Evolutionary conservation across 1,140 invertebrate genomes (phyloP).

Genomic region (Brachionus manjavacas): DNA sequence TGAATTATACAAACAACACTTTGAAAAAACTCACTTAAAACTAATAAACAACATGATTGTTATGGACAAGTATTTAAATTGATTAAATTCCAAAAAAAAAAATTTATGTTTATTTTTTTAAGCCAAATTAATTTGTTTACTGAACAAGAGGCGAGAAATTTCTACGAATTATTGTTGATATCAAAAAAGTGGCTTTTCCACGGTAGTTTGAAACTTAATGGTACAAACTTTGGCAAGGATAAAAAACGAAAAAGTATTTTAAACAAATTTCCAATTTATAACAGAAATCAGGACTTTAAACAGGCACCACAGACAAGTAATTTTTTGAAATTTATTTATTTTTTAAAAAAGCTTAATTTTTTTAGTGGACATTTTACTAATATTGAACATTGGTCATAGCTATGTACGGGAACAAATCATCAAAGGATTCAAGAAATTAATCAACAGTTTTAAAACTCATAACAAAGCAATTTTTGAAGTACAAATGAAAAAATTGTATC

Average conservation of each 20-base stretch:
- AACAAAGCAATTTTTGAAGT: constrained; percentile 5
- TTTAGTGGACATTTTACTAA: constrained; percentile 10
- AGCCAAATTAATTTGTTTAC: constrained; percentile 7
- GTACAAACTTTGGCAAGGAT: neutral
- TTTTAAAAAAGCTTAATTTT: neutral
- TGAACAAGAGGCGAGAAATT: neutral
- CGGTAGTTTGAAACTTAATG: neutral
- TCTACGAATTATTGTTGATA: neutral
- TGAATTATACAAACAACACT: neutral
- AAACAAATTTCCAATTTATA: neutral
- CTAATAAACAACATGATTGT: constrained; percentile 33
- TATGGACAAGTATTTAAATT: neutral
- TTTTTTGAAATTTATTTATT: neutral
- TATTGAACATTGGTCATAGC: neutral
- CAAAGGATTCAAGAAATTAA: neutral
- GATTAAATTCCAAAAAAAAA: neutral
- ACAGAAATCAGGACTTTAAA: neutral
- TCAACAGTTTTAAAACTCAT: constrained; percentile 2
- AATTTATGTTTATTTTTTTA: neutral
- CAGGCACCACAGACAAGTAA: neutral
- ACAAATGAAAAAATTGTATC: neutral
- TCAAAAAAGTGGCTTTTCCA: constrained; percentile 13
- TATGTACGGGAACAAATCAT: neutral
- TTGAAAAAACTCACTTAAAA: constrained; percentile 27
- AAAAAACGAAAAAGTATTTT: neutral